Evolutionary conservation across 1,140 invertebrate genomes (phyloP).

Genomic region (Stratiolaelaps scimitus): DNA sequence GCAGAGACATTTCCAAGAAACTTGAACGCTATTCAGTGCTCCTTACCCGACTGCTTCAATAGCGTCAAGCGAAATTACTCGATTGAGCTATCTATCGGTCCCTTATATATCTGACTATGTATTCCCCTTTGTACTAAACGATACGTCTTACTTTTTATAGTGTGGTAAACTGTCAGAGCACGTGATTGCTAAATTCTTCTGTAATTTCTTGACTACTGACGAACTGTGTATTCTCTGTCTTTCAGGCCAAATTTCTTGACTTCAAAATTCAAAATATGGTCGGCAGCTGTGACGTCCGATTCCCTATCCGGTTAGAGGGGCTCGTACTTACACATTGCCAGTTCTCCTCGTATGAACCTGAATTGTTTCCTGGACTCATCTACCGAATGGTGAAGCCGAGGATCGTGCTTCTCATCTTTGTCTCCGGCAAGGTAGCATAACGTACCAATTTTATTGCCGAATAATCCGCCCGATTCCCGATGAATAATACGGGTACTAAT

Average conservation of each 20-base stretch:
- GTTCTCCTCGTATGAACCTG: constrained; percentile 70
- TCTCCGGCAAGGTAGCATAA: constrained; percentile 93
- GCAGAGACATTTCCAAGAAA: not conserved
- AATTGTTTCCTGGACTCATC: constrained; percentile 91
- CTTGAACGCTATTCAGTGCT: too few species aligned
- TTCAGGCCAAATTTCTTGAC: constrained; percentile 91
- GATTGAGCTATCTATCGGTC: too few species aligned
- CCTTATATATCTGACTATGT: too few species aligned
- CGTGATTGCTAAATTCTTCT: too few species aligned
- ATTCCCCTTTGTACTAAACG: too few species aligned
- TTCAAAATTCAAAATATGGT: constrained; percentile 99
- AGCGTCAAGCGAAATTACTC: too few species aligned
- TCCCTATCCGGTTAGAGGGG: constrained; percentile 93
- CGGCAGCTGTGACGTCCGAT: constrained; percentile 97
- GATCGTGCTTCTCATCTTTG: constrained; percentile 97
- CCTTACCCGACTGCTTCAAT: too few species aligned
- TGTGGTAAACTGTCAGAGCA: not conserved
- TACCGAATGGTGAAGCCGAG: constrained; percentile 99
- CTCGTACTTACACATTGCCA: constrained; percentile 90
- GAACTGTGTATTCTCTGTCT: constrained; percentile 37
- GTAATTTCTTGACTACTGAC: too few species aligned
- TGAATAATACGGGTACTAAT: too few species aligned
- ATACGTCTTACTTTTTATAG: too few species aligned
- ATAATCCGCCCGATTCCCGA: too few species aligned
- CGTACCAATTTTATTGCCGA: not conserved